Conservation (phyloP, 92 coral and sea anemone species). For the Heliopora coerulea region DNA sequence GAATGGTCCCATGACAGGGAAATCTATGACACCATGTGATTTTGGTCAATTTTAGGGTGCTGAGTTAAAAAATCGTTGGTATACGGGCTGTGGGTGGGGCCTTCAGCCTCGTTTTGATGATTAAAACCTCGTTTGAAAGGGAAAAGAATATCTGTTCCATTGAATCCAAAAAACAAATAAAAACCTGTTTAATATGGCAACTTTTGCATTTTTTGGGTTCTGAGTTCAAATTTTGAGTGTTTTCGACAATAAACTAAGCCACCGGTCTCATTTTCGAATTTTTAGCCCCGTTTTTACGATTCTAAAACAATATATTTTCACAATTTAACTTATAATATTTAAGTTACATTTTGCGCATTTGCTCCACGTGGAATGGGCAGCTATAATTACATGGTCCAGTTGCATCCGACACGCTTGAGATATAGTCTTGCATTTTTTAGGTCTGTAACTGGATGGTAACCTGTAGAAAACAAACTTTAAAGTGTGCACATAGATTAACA, state of each 20-base stretch:
- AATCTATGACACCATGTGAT: slow-evolving; percentile 11
- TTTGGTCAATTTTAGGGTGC: slow-evolving; percentile 24
- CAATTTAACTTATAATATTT: too few relatives aligned
- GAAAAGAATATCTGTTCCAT: neutral
- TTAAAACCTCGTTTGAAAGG: slow-evolving; percentile 1
- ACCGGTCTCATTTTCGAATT: too few relatives aligned
- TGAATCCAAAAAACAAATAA: neutral
- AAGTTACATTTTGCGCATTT: too few relatives aligned
- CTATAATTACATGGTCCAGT: too few relatives aligned
- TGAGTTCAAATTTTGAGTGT: neutral
- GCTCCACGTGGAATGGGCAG: too few relatives aligned
- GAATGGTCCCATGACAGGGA: slow-evolving; percentile 22
- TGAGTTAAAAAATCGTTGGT: slow-evolving; percentile 26
- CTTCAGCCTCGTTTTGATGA: slow-evolving; percentile 22
- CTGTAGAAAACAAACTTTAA: neutral
- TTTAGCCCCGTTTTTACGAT: too few relatives aligned
- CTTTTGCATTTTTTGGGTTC: neutral
- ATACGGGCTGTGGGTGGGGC: slow-evolving; percentile 32
- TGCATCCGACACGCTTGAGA: too few relatives aligned
- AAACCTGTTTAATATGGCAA: neutral
- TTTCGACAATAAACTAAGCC: too few relatives aligned
- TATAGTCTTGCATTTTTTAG: too few relatives aligned
- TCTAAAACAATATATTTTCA: too few relatives aligned
- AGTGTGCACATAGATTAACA: slow-evolving; percentile 3
- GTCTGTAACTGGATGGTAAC: too few relatives aligned